Evolutionary conservation across 2,113 vertebrate genomes (phyloP).

Genomic region (Hypocryptadius cinnamomeus): DNA sequence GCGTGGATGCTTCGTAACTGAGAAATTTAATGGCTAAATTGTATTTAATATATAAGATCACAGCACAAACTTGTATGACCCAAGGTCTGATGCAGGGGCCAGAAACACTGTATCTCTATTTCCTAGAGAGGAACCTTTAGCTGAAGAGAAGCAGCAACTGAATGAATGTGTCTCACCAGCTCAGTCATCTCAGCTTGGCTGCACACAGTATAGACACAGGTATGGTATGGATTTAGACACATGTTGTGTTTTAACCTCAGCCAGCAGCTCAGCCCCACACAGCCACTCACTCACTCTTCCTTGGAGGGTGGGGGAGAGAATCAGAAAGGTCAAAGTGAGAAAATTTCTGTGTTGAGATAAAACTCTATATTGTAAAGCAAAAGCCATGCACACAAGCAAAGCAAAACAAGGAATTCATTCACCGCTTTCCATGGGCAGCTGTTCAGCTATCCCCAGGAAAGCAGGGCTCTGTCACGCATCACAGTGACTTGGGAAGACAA

Average conservation of each 20-base stretch:
- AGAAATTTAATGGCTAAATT: background rate
- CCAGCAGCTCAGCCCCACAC: background rate
- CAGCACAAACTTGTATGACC: background rate
- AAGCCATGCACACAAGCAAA: background rate
- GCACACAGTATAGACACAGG: background rate
- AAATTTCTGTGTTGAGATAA: background rate
- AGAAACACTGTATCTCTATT: background rate
- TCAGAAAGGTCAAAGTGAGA: background rate
- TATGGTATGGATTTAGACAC: background rate
- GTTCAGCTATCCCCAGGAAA: background rate
- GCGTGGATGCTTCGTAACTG: background rate
- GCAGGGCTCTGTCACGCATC: fast-evolving
- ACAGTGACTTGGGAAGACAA: background rate
- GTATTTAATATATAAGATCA: background rate
- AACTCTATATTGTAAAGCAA: background rate
- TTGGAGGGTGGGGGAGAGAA: background rate
- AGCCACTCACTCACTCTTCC: background rate
- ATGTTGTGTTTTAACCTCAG: background rate
- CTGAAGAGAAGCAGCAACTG: background rate
- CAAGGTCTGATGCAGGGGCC: background rate
- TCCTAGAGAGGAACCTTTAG: background rate
- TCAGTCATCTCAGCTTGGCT: background rate
- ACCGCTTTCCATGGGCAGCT: background rate
- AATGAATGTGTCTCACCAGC: background rate
- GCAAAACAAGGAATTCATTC: background rate